These are phyloP conservation scores for Rhynchopsitta pachyrhyncha DNA, from an alignment of 2,113 vertebrate genomes.

Conservation along the genomic window DNA sequence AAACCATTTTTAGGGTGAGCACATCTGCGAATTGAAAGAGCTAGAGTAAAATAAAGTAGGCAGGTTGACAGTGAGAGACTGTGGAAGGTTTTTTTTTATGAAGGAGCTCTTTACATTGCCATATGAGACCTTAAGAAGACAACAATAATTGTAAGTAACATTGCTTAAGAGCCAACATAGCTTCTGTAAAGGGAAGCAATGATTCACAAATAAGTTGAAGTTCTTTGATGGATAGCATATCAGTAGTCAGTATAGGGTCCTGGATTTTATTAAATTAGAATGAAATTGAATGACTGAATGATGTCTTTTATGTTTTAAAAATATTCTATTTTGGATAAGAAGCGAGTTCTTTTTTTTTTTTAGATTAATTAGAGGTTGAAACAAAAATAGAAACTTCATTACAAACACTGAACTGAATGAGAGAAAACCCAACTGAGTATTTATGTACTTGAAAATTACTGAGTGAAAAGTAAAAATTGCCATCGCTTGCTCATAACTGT, in stretches of 20 bases:
- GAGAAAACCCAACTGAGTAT: not conserved
- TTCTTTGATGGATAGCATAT: not conserved
- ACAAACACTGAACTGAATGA: not conserved
- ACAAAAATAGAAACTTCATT: not conserved
- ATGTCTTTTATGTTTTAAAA: not conserved
- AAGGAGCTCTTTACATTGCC: not conserved
- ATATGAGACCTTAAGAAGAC: not conserved
- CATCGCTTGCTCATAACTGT: not conserved
- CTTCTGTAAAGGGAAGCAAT: not conserved
- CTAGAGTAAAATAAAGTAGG: not conserved
- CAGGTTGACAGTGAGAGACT: not conserved
- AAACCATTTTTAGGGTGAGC: not conserved
- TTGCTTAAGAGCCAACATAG: not conserved
- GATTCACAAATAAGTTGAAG: not conserved
- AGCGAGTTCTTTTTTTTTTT: not conserved
- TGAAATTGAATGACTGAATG: not conserved
- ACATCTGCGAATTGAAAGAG: not conserved
- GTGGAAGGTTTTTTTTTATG: not conserved
- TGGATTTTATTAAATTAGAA: not conserved
- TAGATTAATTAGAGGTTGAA: not conserved
- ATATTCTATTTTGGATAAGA: not conserved
- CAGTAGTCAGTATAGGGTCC: not conserved
- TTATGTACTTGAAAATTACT: not conserved
- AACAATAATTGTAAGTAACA: not conserved
- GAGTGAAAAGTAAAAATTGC: conserved; percentile 5